Evolutionary conservation across 1,140 invertebrate species (phyloP).

Genomic region (Panagrolaimus sp.): DNA sequence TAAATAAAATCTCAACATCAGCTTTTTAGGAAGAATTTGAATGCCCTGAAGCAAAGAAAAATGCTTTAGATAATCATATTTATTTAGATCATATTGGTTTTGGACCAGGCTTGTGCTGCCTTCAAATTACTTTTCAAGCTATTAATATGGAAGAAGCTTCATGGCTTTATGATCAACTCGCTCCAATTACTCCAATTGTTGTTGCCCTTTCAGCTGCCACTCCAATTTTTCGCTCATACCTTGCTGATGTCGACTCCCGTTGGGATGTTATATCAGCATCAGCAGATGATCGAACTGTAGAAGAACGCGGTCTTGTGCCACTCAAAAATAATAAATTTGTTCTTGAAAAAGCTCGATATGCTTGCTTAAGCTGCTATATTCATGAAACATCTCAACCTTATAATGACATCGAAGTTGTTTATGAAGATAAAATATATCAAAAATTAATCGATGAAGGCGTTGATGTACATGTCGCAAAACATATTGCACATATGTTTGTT

Average conservation of each 20-base stretch:
- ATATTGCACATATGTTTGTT: slow-evolving; percentile 95
- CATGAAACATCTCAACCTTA: slow-evolving; percentile 76
- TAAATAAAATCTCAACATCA: too few species aligned
- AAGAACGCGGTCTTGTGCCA: slow-evolving; percentile 74
- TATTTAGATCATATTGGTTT: slow-evolving; percentile 98
- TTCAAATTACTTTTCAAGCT: slow-evolving; percentile 76
- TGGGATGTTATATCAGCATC: slow-evolving; percentile 58
- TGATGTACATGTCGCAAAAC: slow-evolving; percentile 70
- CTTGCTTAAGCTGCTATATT: slow-evolving; percentile 91
- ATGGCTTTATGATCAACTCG: slow-evolving; percentile 91
- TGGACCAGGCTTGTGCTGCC: slow-evolving; percentile 94
- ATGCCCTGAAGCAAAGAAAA: slow-evolving; percentile 29
- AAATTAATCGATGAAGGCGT: slow-evolving; percentile 71
- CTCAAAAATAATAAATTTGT: slow-evolving; percentile 68
- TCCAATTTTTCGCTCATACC: slow-evolving; percentile 80
- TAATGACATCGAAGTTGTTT: slow-evolving; percentile 80
- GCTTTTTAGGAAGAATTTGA: too few species aligned
- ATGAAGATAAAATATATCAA: slow-evolving; percentile 75
- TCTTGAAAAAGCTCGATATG: slow-evolving; percentile 90
- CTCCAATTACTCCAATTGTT: slow-evolving; percentile 91
- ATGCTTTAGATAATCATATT: slow-evolving; percentile 67
- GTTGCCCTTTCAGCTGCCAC: slow-evolving; percentile 91
- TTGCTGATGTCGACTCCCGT: slow-evolving; percentile 88
- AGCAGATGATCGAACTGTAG: slow-evolving; percentile 87
- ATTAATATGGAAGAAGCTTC: slow-evolving; percentile 90